Evolutionary conservation across 1,140 invertebrate species (phyloP).

Genomic region (Trichonephila inaurata): DNA sequence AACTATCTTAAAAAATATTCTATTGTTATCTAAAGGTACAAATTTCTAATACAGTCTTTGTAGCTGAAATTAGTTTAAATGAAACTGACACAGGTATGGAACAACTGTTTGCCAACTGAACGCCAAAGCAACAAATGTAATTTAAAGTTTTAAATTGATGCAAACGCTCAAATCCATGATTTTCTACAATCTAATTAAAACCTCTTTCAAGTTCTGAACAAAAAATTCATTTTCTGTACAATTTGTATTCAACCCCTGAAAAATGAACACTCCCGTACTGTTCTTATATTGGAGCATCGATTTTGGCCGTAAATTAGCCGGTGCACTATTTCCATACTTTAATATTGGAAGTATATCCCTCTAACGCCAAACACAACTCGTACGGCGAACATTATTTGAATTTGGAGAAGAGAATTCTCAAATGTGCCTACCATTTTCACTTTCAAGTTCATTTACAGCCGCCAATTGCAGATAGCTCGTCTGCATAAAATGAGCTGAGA

Average conservation of each 20-base stretch:
- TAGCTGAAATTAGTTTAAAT: no score
- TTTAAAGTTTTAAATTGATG: no score
- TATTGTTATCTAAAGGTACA: no score
- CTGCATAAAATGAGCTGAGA: not conserved
- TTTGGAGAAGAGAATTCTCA: not conserved
- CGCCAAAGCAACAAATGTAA: no score
- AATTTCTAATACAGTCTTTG: no score
- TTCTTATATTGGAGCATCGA: not conserved
- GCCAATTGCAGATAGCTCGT: not conserved
- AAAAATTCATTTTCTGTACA: no score
- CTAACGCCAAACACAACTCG: not conserved
- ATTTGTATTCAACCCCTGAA: not conserved
- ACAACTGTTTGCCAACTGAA: no score
- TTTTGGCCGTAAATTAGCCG: not conserved
- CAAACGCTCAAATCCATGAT: no score
- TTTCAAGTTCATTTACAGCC: not conserved
- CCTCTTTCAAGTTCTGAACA: no score
- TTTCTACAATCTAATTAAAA: no score
- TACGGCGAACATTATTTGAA: not conserved
- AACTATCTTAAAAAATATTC: no score
- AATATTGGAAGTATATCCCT: not conserved
- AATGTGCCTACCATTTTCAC: not conserved
- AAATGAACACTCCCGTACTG: not conserved
- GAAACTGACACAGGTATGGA: no score
- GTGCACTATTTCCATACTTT: conserved; percentile 7